Percentiles rank a stretch among this genome's conserved stretches.
These are phyloP conservation scores for Esperia sulphurella DNA, from an alignment of 2,888 invertebrate genomes.

Conservation along the genomic window DNA sequence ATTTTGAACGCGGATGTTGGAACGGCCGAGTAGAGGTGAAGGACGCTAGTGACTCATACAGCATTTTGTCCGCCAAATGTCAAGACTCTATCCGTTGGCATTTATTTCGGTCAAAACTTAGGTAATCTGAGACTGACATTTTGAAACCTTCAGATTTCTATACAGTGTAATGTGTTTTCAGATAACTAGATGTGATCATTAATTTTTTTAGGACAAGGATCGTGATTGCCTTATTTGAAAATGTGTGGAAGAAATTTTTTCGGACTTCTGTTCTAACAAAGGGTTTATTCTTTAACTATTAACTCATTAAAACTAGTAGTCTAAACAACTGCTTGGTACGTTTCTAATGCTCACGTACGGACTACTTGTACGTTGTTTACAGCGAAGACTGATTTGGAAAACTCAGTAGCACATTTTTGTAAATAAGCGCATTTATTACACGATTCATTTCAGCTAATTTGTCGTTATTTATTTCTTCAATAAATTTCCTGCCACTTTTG, in stretches of 20 bases:
- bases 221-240: no score
- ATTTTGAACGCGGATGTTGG: slow-evolving; percentile 62
- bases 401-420: slow-evolving; percentile 15
- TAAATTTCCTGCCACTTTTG: slow-evolving; percentile 20
- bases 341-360: slow-evolving; percentile 13
- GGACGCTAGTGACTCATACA: slow-evolving; percentile 65
- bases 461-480: slow-evolving; percentile 21
- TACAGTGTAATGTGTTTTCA: no score
- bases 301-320: slow-evolving; percentile 2
- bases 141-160: not conserved
- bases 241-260: no score
- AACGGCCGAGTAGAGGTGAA: slow-evolving; percentile 55
- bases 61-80: slow-evolving; percentile 43
- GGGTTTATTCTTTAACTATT: no score
- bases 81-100: slow-evolving; percentile 29
- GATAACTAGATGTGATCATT: no score
- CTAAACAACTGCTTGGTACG: slow-evolving; percentile 11
- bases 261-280: no score
- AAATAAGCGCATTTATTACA: slow-evolving; percentile 31
- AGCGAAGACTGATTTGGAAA: slow-evolving; percentile 4
- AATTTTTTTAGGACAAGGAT: no score
- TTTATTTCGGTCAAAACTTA: slow-evolving; percentile 9
- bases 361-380: slow-evolving; percentile 5
- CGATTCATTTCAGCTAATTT: slow-evolving; percentile 25
- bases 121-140: not conserved